phyloP scores from a whole-genome alignment of 2,797 vertebrate genomes.

The Lithobates pipiens region DNA sequence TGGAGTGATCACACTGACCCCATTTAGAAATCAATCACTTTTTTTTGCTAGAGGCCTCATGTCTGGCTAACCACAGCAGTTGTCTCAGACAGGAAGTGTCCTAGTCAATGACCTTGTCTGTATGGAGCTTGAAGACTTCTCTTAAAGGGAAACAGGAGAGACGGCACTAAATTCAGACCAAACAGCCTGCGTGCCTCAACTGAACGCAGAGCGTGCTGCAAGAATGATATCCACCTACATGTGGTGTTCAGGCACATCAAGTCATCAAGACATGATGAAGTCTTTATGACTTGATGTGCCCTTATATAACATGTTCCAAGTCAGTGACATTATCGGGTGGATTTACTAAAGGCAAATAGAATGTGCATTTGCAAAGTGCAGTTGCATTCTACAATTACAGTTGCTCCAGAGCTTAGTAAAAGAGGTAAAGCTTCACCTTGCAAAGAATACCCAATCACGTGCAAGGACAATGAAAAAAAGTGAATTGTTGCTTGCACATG shows the following conservation, averaged over 20 bases:
- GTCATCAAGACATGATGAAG: background rate
- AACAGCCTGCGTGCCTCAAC: background rate
- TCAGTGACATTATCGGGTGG: too few species aligned
- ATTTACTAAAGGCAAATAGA: too few species aligned
- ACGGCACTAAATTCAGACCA: background rate
- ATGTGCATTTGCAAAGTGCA: too few species aligned
- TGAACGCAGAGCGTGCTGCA: background rate
- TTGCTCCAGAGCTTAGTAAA: too few species aligned
- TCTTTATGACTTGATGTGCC: background rate
- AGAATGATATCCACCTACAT: background rate
- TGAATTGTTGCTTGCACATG: too few species aligned
- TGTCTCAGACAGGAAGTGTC: conserved; percentile 76
- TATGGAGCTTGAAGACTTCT: conserved; percentile 68
- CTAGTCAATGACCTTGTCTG: conserved; percentile 73
- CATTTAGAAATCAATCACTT: conserved; percentile 66
- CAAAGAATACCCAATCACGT: too few species aligned
- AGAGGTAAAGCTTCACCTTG: too few species aligned
- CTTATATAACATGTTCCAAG: too few species aligned
- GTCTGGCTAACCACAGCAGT: conserved; percentile 68
- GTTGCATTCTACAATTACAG: too few species aligned
- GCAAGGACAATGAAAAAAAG: too few species aligned
- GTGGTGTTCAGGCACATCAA: background rate
- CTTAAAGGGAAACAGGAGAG: conserved; percentile 28
- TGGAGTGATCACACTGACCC: conserved; percentile 63
- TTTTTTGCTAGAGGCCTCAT: conserved; percentile 69